These are phyloP conservation scores for Candoia aspera DNA, from an alignment of 2,113 vertebrate species.

Conservation along the genomic window DNA sequence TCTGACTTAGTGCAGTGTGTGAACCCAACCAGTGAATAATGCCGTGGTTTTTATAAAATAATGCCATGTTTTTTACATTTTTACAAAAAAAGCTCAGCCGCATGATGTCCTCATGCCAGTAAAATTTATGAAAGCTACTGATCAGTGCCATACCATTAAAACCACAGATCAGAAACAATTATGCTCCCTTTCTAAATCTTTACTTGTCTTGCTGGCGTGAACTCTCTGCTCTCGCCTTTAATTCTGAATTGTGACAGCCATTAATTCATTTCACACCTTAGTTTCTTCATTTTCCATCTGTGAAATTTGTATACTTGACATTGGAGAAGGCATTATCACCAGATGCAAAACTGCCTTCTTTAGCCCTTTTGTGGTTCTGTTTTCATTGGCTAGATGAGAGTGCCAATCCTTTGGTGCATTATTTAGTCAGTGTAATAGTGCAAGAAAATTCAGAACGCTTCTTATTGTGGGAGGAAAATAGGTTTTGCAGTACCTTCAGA, in stretches of 20 bases:
- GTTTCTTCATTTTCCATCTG: neutral
- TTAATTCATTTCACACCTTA: neutral
- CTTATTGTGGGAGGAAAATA: neutral
- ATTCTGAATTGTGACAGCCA: neutral
- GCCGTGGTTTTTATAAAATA: conserved; percentile 5
- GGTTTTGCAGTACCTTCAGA: neutral
- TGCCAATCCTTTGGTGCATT: neutral
- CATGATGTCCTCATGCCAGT: conserved; percentile 15
- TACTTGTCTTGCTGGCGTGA: neutral
- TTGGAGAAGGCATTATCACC: neutral
- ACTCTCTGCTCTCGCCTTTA: neutral
- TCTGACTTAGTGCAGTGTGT: neutral
- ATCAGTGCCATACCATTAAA: neutral
- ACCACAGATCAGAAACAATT: conserved; percentile 3
- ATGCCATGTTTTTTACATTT: conserved; percentile 1
- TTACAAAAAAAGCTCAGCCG: conserved; percentile 10
- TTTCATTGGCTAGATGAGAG: neutral
- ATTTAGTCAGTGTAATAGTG: neutral
- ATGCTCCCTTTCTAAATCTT: conserved; percentile 6
- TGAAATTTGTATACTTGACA: neutral
- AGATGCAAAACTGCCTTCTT: neutral
- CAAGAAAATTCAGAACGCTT: neutral
- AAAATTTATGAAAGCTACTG: conserved; percentile 42
- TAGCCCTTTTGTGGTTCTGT: neutral
- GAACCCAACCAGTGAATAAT: conserved; percentile 8